Evolutionary conservation across 2,888 invertebrate species (phyloP), one percentile per base, ranked within the genome.

Genomic region (Epinotia demarniana): DNA sequence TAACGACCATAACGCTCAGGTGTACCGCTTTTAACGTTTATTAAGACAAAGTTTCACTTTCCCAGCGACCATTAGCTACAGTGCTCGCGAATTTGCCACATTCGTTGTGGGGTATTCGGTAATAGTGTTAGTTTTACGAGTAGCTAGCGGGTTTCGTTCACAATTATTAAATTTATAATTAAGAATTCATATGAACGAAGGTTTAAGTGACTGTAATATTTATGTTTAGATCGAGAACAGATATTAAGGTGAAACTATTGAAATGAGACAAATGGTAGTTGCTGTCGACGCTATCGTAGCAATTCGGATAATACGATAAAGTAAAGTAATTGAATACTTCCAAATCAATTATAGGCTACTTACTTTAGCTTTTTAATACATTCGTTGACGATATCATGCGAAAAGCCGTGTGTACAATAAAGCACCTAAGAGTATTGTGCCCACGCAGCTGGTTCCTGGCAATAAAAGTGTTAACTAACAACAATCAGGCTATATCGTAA

Each of bases 1-100:
- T 43, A 33, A 46, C 55, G 18, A 23, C 70, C 68, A 69, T 53
- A 70, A 63, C 69, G 84, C 86, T 80, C 87, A 87, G 87, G 86
- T 87, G 87, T 80, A 82, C 77, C 73, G 80, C 84, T 86, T 82
- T 85, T 84, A 86, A 80, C 86, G 84, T 83, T 86, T 87, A 87
- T 87, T 87, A 86, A 87, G 87, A 87, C 83, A 86, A 83, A 87
- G 83, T 82, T 81, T 82, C 83, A 84, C 85, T 85, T 83, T 82
- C 82, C 78, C 79, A 70, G 79, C 57, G 73, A 77, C 84, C 83
- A 85, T 87, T 86, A 84, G 79, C 77, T 73, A 43, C 73, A 75
- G 77, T 75, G 74, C 61, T 58, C 57, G 57, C 64, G 72, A 67
- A 60, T 66, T 73, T 71, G 75, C 64, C 19, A 49, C 43, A 72